These are phyloP conservation scores for Ichneumon xanthorius DNA, from an alignment of 2,888 invertebrate genomes.

Conservation along the genomic window DNA sequence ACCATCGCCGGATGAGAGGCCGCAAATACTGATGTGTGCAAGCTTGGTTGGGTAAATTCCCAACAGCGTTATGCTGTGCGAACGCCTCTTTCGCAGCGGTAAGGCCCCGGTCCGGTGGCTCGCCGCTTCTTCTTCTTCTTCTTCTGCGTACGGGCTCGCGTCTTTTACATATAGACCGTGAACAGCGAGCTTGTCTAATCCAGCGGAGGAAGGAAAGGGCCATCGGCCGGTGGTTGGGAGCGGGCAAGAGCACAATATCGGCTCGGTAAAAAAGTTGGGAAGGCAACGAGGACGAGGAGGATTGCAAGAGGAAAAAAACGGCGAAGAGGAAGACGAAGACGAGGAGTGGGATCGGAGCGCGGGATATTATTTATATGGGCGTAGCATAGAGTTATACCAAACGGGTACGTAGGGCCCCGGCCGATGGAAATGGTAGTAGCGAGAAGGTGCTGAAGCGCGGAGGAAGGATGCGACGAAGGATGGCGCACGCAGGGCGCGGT, in stretches of 20 bases:
- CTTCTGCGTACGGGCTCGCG: slow-evolving; percentile 35
- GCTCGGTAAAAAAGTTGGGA: neutral
- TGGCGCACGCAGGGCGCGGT: slow-evolving; percentile 72
- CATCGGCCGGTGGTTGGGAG: slow-evolving; percentile 49
- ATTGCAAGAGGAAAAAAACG: too few relatives aligned
- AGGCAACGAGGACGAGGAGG: slow-evolving; percentile 19
- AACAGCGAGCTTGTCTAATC: slow-evolving; percentile 62
- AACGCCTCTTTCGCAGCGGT: slow-evolving; percentile 55
- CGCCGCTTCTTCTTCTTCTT: slow-evolving; percentile 1
- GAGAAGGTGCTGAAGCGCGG: slow-evolving; percentile 66
- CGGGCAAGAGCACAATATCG: slow-evolving; percentile 10
- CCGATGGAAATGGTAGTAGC: slow-evolving; percentile 69
- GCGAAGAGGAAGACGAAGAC: slow-evolving; percentile 36
- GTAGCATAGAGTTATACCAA: slow-evolving; percentile 69
- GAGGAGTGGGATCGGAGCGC: slow-evolving; percentile 73
- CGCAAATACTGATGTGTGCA: slow-evolving; percentile 47
- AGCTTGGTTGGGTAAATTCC: slow-evolving; percentile 33
- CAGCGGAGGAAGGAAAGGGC: slow-evolving; percentile 46
- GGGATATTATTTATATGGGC: slow-evolving; percentile 82
- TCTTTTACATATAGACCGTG: slow-evolving; percentile 12
- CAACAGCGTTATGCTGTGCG: slow-evolving; percentile 23
- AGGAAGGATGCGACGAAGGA: slow-evolving; percentile 67
- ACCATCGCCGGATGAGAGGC: slow-evolving; percentile 51
- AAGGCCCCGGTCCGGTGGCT: slow-evolving; percentile 32
- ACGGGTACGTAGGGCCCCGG: slow-evolving; percentile 39